Conservation (phyloP, 2,797 vertebrate genomes). For the Parauchenoglanis ngamensis region DNA sequence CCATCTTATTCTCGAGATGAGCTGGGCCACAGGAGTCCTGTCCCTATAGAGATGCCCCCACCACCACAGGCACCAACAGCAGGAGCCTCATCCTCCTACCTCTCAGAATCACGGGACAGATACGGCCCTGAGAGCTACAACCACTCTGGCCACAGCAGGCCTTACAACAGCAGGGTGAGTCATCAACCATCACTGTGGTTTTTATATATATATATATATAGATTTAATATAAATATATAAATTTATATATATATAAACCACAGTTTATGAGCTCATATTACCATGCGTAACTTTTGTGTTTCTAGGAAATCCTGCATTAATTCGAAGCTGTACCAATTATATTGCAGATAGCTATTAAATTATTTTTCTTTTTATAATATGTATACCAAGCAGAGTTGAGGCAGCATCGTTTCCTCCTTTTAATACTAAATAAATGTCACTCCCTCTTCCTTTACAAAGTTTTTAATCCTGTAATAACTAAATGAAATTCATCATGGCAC, state of each 20-base stretch:
- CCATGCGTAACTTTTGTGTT: not conserved
- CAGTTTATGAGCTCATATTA: too few relatives aligned
- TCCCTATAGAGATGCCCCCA: slow-evolving; percentile 85
- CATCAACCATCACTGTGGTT: not conserved
- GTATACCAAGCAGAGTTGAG: not conserved
- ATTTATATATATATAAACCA: too few relatives aligned
- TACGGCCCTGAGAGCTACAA: slow-evolving; percentile 86
- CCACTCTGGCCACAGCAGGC: slow-evolving; percentile 84
- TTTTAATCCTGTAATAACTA: not conserved
- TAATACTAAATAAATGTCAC: not conserved
- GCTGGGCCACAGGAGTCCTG: slow-evolving; percentile 86
- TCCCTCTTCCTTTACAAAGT: not conserved
- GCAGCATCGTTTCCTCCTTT: not conserved
- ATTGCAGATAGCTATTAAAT: not conserved
- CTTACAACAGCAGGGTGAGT: slow-evolving; percentile 87
- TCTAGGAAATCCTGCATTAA: not conserved
- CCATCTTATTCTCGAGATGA: slow-evolving; percentile 87
- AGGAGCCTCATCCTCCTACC: slow-evolving; percentile 80
- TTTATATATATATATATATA: not conserved
- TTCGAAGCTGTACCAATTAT: not conserved
- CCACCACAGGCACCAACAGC: slow-evolving; percentile 60
- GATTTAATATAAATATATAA: too few relatives aligned
- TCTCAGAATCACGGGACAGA: slow-evolving; percentile 85
- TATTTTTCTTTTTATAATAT: not conserved
- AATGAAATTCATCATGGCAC: not conserved